Base-by-base conservation (phyloP, 2,113 vertebrate species). In the Dicerorhinus sumatrensis region DNA sequence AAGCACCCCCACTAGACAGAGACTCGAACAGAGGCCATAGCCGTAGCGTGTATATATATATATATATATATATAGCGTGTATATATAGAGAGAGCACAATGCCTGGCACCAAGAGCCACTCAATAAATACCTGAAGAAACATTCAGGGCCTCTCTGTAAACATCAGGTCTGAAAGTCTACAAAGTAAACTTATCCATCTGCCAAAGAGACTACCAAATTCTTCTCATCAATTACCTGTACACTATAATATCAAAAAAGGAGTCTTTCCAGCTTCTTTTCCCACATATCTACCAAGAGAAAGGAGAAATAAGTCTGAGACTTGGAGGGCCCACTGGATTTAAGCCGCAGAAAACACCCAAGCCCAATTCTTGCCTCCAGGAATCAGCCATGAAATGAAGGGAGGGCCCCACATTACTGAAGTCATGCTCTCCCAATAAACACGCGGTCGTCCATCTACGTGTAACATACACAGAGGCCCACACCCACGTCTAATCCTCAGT, bases 81-180 rank as follows among this genome's bases (percentile, higher is more conserved):
- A 14, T 54, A 54, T 16, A 16, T 13, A 42, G 42, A 42, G 42
- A 42, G 42, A 25, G 73, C 21, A 29, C 39, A 46, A 36, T 36
- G 70, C 31, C n/a, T 31, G 82, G 60, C 31, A 80, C 36, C 33
- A 63, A 56, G 0, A 73, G 27, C 62, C 77, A 46, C 90, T 94
- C 72, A 56, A 6, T 82, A 60, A 93, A 65, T 67, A 95, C n/a
- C 25, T 94, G 39, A 48, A 31, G 56, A 70, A 56, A 77, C 27
- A 18, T 25, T 17, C 12, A 58, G 51, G 20, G 48, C 31, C 77
- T 83, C 83, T 92, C 18, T 82, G 48, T 72, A 80, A 92, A 97
- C 60, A 73, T 33, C 17, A 42, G 16, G 58, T 79, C 63, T 76
- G 33, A 42, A 54, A 72, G 63, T 83, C 80, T 77, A 46, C 70